These are phyloP conservation scores for Enteromius anoplus DNA, from an alignment of 2,797 vertebrate species.

Conservation along the genomic window DNA sequence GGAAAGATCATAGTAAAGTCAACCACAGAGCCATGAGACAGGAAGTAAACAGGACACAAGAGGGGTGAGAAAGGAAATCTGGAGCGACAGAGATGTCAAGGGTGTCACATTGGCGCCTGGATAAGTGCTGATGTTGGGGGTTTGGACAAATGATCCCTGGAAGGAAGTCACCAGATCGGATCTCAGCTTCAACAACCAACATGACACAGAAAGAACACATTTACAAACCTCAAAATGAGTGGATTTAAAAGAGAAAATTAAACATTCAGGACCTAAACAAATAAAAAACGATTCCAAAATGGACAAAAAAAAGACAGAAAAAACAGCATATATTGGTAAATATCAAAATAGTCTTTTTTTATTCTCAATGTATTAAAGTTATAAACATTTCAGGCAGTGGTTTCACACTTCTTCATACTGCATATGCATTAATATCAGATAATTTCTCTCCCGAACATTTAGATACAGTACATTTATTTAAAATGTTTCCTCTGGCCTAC, in stretches of 20 bases:
- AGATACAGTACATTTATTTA: conserved; percentile 71
- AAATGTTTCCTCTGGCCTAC: conserved; percentile 45
- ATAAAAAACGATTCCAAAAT: not conserved
- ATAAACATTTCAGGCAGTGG: conserved; percentile 83
- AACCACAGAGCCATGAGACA: conserved; percentile 30
- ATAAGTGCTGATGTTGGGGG: conserved; percentile 17
- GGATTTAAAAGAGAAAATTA: not conserved
- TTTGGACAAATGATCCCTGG: conserved; percentile 10
- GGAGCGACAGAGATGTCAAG: conserved; percentile 10
- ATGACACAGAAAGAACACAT: not conserved
- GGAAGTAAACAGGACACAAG: conserved; percentile 58
- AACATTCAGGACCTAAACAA: not conserved
- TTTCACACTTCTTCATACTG: conserved; percentile 76
- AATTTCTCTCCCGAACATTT: conserved; percentile 58
- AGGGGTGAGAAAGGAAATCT: conserved; percentile 54
- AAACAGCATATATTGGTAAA: conserved; percentile 58
- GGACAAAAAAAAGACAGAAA: not conserved
- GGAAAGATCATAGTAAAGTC: conserved; percentile 40
- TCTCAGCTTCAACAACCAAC: not conserved
- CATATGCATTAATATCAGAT: conserved; percentile 60
- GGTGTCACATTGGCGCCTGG: conserved; percentile 34
- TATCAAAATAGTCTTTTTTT: conserved; percentile 84
- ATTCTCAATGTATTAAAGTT: conserved; percentile 83
- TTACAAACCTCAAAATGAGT: not conserved
- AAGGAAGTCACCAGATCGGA: not conserved